Percentiles rank a stretch among this genome's conserved stretches.
These are phyloP conservation scores for Planiliza haematocheilus DNA, from an alignment of 2,113 vertebrate species.

Conservation along the genomic window DNA sequence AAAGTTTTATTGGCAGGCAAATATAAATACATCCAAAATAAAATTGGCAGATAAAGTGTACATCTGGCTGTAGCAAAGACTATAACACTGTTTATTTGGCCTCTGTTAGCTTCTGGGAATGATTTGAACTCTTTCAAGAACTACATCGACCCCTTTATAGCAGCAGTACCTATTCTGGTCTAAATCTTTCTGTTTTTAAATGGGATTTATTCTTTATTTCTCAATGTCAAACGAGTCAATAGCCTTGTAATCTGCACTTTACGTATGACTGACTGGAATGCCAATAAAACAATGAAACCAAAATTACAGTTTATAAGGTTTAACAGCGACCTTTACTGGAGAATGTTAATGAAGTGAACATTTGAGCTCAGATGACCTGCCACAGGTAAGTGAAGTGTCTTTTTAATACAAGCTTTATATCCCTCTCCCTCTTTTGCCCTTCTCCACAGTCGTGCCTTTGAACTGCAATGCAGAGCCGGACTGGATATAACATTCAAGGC, in stretches of 20 bases:
- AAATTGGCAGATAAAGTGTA: not conserved
- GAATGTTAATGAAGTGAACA: not conserved
- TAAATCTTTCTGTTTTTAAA: not conserved
- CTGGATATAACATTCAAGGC: slow-evolving; percentile 41
- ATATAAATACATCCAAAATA: not conserved
- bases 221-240: slow-evolving; percentile 5
- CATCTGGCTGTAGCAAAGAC: not conserved
- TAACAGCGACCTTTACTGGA: not conserved
- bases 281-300: not conserved
- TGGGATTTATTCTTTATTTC: not conserved
- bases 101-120: no score
- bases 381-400: not conserved
- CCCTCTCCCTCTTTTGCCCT: not conserved
- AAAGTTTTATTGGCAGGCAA: no score
- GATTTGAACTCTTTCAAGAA: not conserved
- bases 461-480: slow-evolving; percentile 60
- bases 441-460: slow-evolving; percentile 7
- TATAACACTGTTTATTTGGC: not conserved
- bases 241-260: not conserved
- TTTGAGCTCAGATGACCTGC: not conserved
- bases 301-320: not conserved
- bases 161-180: not conserved
- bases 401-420: not conserved
- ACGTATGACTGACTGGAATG: not conserved
- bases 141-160: not conserved